phyloP scores from a whole-genome alignment of 2,113 vertebrate genomes.

The Gavialis gangeticus region DNA sequence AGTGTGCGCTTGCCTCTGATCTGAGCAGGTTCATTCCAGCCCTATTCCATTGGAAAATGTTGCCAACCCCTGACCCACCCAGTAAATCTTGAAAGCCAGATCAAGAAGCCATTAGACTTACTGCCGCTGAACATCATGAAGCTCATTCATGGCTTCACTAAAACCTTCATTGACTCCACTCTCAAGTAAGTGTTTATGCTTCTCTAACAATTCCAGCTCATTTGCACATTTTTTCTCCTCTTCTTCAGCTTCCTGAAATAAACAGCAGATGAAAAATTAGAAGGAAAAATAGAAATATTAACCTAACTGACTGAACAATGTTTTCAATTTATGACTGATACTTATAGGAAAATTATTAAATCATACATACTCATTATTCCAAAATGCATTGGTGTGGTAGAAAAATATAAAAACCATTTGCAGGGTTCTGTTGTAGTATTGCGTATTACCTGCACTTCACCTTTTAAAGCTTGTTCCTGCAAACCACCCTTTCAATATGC shows the following conservation, averaged over 20 bases:
- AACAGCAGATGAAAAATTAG: background rate
- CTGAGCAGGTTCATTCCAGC: too few species aligned
- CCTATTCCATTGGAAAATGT: too few species aligned
- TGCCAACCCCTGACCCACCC: background rate
- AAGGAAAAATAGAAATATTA: background rate
- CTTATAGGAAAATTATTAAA: background rate
- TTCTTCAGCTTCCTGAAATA: slow-evolving; percentile 78
- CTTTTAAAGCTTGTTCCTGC: background rate
- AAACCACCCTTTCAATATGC: background rate
- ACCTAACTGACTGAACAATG: background rate
- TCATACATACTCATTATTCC: background rate
- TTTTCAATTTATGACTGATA: background rate
- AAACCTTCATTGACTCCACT: slow-evolving; percentile 81
- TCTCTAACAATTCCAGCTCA: slow-evolving; percentile 79
- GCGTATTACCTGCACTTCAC: background rate
- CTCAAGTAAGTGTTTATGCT: slow-evolving; percentile 79
- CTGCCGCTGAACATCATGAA: slow-evolving; percentile 78
- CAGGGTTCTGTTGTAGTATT: background rate
- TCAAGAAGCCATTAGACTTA: slow-evolving; percentile 51
- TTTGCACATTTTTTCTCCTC: slow-evolving; percentile 77
- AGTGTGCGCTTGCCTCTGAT: too few species aligned
- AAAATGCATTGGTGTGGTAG: background rate
- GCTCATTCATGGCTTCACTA: slow-evolving; percentile 77
- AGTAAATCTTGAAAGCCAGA: background rate
- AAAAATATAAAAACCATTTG: background rate